Evolutionary conservation across 2,888 invertebrate genomes (phyloP).

Genomic region (Thecophora atra): DNA sequence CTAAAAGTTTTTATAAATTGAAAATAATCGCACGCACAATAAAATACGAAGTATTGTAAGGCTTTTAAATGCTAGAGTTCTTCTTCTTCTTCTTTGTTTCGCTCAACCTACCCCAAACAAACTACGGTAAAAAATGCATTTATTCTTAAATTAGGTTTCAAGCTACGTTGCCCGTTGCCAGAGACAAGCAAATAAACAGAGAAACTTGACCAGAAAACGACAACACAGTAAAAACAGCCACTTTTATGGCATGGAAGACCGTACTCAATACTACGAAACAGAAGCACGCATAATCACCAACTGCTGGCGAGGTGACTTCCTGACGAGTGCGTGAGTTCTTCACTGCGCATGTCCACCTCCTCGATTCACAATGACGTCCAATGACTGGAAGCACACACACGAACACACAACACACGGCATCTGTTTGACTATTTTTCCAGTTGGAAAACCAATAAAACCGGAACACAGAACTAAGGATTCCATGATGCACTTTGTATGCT

Average conservation of each 20-base stretch:
- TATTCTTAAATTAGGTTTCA: slow-evolving; percentile 23
- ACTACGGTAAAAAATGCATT: not conserved
- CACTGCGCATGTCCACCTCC: slow-evolving; percentile 11
- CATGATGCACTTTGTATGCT: too few species aligned
- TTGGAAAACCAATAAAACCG: too few species aligned
- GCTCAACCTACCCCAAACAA: slow-evolving; percentile 18
- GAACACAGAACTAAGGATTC: not conserved
- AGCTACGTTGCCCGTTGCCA: not conserved
- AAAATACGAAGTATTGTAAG: not conserved
- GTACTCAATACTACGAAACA: not conserved
- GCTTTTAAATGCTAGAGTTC: not conserved
- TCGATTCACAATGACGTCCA: slow-evolving; percentile 19
- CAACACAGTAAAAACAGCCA: not conserved
- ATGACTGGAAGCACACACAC: slow-evolving; percentile 11
- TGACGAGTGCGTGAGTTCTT: not conserved
- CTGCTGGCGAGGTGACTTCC: not conserved
- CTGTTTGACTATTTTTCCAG: not conserved
- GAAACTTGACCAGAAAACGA: not conserved
- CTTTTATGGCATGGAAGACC: not conserved
- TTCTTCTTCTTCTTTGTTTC: slow-evolving; percentile 3
- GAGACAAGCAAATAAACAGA: not conserved
- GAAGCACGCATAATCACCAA: slow-evolving; percentile 18
- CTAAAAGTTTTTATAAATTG: not conserved
- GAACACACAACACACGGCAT: slow-evolving; percentile 22
- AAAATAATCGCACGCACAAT: slow-evolving; percentile 1